Percentiles rank a stretch among this genome's conserved stretches.
Evolutionary conservation across 2,797 vertebrate species (phyloP).

Genomic region (Linurgus olivaceus): DNA sequence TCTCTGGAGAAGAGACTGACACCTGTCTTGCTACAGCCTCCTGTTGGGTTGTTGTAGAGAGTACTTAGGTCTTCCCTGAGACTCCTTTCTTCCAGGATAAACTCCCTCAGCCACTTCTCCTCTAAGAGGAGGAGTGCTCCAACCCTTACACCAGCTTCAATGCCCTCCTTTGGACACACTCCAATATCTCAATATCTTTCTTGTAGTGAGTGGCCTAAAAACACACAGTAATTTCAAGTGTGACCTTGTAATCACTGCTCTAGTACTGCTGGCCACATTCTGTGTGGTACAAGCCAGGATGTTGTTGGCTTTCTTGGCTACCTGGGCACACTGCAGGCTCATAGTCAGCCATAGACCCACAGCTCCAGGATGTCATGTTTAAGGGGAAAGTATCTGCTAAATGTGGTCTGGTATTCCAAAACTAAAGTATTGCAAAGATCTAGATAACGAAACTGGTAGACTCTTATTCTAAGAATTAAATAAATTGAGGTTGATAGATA

Average conservation of each 20-base stretch:
- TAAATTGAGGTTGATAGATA: background rate
- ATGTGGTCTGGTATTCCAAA: background rate
- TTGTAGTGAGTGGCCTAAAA: background rate
- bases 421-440: background rate
- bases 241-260: background rate
- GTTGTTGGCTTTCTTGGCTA: background rate
- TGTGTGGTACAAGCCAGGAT: background rate
- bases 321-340: background rate
- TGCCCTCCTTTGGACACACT: background rate
- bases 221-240: background rate
- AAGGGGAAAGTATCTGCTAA: background rate
- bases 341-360: accelerated
- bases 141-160: background rate
- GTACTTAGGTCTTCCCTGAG: background rate
- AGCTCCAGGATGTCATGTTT: background rate
- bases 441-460: background rate
- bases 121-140: background rate
- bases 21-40: background rate
- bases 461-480: background rate
- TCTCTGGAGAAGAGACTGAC: accelerated
- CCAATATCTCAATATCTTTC: background rate
- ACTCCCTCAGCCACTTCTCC: background rate
- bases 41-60: background rate
- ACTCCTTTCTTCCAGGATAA: background rate
- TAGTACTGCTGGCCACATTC: background rate